Conservation (phyloP, 2,888 invertebrate species). For the Pristionchus mayeri region DNA sequence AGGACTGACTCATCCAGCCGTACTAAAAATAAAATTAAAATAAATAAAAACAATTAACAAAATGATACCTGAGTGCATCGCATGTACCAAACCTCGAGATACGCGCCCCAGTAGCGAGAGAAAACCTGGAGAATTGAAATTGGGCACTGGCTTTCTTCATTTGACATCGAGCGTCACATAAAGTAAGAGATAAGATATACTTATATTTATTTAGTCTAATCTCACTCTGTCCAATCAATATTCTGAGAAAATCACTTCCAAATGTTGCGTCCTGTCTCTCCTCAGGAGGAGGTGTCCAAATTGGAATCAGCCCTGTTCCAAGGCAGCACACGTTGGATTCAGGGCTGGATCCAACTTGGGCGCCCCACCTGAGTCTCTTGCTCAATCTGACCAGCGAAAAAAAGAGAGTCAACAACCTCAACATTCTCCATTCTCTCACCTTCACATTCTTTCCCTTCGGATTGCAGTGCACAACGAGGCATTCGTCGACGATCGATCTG, state of each 20-base stretch:
- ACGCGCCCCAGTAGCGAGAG: slow-evolving; percentile 42
- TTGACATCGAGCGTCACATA: too few species aligned
- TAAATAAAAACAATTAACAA: background rate
- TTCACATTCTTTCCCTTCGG: slow-evolving; percentile 44
- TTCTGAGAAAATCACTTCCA: too few species aligned
- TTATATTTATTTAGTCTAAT: too few species aligned
- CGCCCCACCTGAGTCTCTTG: background rate
- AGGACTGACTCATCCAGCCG: slow-evolving; percentile 45
- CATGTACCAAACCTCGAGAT: slow-evolving; percentile 47
- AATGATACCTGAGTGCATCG: background rate
- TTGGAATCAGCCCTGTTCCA: too few species aligned
- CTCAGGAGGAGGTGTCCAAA: too few species aligned
- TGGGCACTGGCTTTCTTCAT: too few species aligned
- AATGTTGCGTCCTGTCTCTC: too few species aligned
- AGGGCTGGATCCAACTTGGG: too few species aligned
- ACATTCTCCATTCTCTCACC: background rate
- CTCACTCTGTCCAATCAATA: too few species aligned
- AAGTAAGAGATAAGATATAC: too few species aligned
- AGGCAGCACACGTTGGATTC: background rate
- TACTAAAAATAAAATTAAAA: background rate
- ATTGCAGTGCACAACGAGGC: slow-evolving; percentile 34
- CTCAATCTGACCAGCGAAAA: background rate
- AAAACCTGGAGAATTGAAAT: background rate
- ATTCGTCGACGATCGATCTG: background rate
- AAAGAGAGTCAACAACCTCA: too few species aligned